Conservation (phyloP, 2,888 invertebrate species). For the Chrysotoxum bicinctum region DNA sequence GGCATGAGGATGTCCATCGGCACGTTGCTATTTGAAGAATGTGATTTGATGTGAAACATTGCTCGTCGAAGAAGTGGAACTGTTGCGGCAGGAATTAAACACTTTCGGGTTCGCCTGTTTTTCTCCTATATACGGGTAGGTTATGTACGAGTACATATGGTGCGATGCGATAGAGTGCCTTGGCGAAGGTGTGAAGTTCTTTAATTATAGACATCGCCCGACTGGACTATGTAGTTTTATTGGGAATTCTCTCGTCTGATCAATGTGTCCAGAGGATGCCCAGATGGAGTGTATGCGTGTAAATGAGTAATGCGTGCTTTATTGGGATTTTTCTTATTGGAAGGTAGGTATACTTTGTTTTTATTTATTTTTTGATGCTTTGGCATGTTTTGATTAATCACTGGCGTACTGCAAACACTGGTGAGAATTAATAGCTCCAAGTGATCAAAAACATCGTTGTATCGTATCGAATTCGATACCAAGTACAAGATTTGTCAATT, state of each 20-base stretch:
- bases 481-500: slow-evolving; percentile 31
- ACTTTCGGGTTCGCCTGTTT: slow-evolving; percentile 69
- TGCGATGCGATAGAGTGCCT: slow-evolving; percentile 46
- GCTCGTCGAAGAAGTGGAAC: slow-evolving; percentile 60
- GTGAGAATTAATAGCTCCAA: slow-evolving; percentile 50
- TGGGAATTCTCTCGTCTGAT: slow-evolving; percentile 36
- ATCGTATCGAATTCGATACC: slow-evolving; percentile 29
- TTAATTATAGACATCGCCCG: slow-evolving; percentile 76
- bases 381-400: slow-evolving; percentile 62
- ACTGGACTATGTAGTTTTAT: slow-evolving; percentile 28
- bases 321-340: slow-evolving; percentile 13
- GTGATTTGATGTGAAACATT: slow-evolving; percentile 70
- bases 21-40: slow-evolving; percentile 67
- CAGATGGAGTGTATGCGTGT: slow-evolving; percentile 38
- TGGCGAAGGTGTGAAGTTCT: slow-evolving; percentile 79
- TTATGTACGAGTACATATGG: not conserved
- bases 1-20: slow-evolving; percentile 49
- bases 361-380: slow-evolving; percentile 10
- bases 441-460: slow-evolving; percentile 29
- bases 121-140: slow-evolving; percentile 23
- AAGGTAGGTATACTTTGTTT: not conserved
- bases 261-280: slow-evolving; percentile 44
- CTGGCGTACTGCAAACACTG: slow-evolving; percentile 39
- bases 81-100: slow-evolving; percentile 71
- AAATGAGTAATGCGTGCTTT: slow-evolving; percentile 61